Evolutionary conservation across 2,797 vertebrate species (phyloP), one percentile per base, ranked within the genome.

Genomic region (Mormyrus proboscirostris): DNA sequence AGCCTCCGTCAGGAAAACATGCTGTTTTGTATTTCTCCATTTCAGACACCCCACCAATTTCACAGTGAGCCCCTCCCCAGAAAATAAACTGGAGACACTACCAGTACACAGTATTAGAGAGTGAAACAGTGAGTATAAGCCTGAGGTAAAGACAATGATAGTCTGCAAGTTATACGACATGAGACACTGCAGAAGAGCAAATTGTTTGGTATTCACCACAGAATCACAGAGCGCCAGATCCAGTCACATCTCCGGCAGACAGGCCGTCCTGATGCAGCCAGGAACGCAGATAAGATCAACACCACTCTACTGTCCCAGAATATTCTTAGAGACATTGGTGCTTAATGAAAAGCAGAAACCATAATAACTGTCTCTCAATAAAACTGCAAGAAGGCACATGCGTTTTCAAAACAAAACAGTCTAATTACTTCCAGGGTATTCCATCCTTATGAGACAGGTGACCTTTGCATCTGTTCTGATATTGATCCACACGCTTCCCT

Each of bases 161-260:
- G 44, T 82, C 41, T 47, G 50, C 6, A 19, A 33, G 62, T 29
- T 8, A 29, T 2, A 55, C 2, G 2, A 49, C 22, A 8, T 33
- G 49, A 59, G 38, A 38, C 38, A n/a, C 59, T 62, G 86, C 82
- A 51, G 69, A 12, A n/a, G 41, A 25, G 84, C 44, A 33, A 38
- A 22, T 53, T 87, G 87, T 86, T 90, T 90, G 73, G 88, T 89
- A 89, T 89, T 88, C 90, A 85, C 4, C 44, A 69, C 59, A 59
- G 87, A 55, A 62, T 69, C 62, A 62, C 62, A 41, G 33, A 82
- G 22, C 73, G 90, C 55, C 29, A 59, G 76, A 89, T 51, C 83
- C 82, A 89, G 87, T 88, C 90, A 89, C 87, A 55, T 29, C 76
- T 87, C 82, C 12, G 29, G 85, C 86, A 88, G 62, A 79, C 55